Base-by-base conservation (phyloP, 2,888 invertebrate genomes). In the Clostera curtula region DNA sequence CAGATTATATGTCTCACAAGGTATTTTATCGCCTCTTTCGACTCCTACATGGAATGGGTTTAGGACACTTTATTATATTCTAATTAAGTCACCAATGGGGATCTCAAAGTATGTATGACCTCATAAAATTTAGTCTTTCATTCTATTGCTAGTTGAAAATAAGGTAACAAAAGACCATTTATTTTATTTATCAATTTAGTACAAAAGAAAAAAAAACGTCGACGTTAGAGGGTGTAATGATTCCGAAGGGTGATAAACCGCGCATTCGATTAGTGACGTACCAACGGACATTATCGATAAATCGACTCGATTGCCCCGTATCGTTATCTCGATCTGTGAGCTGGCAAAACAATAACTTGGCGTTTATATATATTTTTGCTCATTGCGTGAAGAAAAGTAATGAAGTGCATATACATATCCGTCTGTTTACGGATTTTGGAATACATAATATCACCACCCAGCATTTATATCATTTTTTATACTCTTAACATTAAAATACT, bases 221-320 rank as follows among this genome's bases (percentile, higher is more conserved):
- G 8, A 14, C 36, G 37, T 43, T 48, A 48, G 43, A 23, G 22
- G 12, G 23, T 48, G 50, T 64, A 73, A 71, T 74, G 69, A 79
- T 79, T 63, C 66, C 67, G 69, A 66, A 65, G 66, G 60, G 59
- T 64, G 80, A 80, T 80, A 80, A 76, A 66, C 55, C 55, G 48
- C 56, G 58, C 55, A 58, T 61, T 65, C 70, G 72, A 75, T 67
- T 79, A 80, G 80, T 74, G 80, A 77, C 74, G 76, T 75, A 58
- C 64, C 66, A 43, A 43, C 33, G 42, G 63, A 64, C 67, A 49
- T 67, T 79, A 79, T 80, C 80, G 79, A 77, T 74, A 60, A 61
- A 75, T 66, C 67, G 61, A 63, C 44, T 66, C 70, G 69, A 73
- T 73, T 67, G 65, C 49, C 49, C 49, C 43, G 40, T 46, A 38